A percentile compares a stretch with the other conserved stretches of the same genome.
phyloP scores from a whole-genome alignment of 2,888 invertebrate species.

The Subacronicta megacephala region DNA sequence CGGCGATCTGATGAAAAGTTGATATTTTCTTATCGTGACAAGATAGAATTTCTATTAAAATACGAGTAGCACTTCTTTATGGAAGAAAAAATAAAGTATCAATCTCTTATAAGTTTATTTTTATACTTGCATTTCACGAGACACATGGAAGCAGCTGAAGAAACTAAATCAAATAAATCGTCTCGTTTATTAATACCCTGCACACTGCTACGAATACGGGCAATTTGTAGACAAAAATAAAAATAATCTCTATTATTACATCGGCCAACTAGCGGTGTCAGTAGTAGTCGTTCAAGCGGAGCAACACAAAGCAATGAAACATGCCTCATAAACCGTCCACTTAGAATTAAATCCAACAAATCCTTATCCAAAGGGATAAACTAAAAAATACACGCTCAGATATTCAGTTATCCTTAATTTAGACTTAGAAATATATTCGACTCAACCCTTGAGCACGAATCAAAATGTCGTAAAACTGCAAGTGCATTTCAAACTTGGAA shows the following conservation, averaged over 20 bases:
- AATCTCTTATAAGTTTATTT: constrained; percentile 19
- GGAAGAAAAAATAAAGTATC: too few relatives aligned
- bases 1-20: too few relatives aligned
- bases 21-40: too few relatives aligned
- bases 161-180: constrained; percentile 51
- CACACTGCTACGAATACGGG: constrained; percentile 45
- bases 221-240: constrained; percentile 49
- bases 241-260: constrained; percentile 29
- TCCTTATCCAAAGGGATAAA: constrained; percentile 64
- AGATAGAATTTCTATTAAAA: too few relatives aligned
- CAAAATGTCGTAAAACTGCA: constrained; percentile 39
- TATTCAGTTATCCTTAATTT: constrained; percentile 53
- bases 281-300: constrained; percentile 26
- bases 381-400: constrained; percentile 61
- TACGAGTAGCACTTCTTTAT: too few relatives aligned
- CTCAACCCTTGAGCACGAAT: constrained; percentile 55
- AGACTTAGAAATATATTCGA: constrained; percentile 49
- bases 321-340: constrained; percentile 61
- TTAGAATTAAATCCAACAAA: constrained; percentile 71
- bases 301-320: constrained; percentile 58
- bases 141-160: constrained; percentile 42
- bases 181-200: constrained; percentile 51
- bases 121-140: constrained; percentile 17
- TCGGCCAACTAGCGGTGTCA: constrained; percentile 14
- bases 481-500: constrained; percentile 46